phyloP scores from a whole-genome alignment of 2,113 vertebrate species.

The Gadus chalcogrammus region DNA sequence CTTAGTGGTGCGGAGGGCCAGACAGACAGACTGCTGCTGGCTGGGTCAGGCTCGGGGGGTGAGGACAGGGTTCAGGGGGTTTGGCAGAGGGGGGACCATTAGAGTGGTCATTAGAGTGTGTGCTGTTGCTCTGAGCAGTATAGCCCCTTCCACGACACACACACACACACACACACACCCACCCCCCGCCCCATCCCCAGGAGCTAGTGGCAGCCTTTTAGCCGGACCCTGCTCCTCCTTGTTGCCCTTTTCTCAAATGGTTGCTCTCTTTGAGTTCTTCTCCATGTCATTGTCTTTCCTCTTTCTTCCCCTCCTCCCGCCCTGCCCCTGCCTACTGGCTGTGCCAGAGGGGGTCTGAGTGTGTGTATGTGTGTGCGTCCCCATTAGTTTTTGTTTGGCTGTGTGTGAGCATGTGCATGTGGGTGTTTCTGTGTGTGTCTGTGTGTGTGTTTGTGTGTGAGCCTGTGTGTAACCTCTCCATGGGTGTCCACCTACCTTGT shows the following conservation, averaged over 20 bases:
- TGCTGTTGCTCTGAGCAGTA: conserved; percentile 39
- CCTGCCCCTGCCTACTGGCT: conserved; percentile 29
- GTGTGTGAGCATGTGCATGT: neutral
- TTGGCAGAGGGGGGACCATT: conserved; percentile 49
- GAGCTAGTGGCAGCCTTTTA: conserved; percentile 60
- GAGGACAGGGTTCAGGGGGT: neutral
- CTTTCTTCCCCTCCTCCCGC: conserved; percentile 1
- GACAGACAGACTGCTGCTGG: conserved; percentile 27
- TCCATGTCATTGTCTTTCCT: neutral
- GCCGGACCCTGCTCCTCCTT: conserved; percentile 38
- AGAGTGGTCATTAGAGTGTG: conserved; percentile 46
- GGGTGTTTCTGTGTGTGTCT: neutral
- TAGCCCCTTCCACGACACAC: conserved; percentile 1
- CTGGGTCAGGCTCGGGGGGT: neutral
- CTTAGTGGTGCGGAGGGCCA: neutral
- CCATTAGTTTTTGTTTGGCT: neutral
- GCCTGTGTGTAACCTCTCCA: conserved; percentile 66
- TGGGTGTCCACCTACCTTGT: conserved; percentile 89
- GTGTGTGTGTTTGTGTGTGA: conserved; percentile 1
- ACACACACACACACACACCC: neutral
- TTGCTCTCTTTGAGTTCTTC: conserved; percentile 38
- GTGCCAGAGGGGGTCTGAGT: conserved; percentile 27
- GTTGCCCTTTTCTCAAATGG: conserved; percentile 24
- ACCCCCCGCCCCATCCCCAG: neutral
- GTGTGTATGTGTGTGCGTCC: conserved; percentile 11